Evolutionary conservation across 2,113 vertebrate species (phyloP).

Genomic region (Mola mola): DNA sequence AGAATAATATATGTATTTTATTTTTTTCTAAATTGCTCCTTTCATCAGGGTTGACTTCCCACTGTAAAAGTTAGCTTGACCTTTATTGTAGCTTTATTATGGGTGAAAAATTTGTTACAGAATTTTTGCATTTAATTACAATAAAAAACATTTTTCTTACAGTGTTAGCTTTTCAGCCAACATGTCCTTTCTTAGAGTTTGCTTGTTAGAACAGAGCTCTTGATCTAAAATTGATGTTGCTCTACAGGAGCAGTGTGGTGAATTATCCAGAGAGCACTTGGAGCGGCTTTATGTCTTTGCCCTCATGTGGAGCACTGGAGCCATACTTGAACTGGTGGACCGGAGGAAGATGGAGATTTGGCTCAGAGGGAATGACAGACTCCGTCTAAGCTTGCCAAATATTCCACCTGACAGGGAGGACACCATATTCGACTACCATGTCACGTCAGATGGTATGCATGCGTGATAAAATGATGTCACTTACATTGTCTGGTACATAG

Average conservation of each 20-base stretch:
- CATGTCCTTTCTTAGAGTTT: too few relatives aligned
- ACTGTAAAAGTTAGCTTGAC: too few relatives aligned
- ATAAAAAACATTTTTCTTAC: too few relatives aligned
- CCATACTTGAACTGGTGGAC: constrained; percentile 87
- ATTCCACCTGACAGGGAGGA: constrained; percentile 80
- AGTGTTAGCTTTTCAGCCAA: too few relatives aligned
- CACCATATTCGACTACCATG: constrained; percentile 91
- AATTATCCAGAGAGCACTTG: constrained; percentile 84
- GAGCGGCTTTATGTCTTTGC: constrained; percentile 91
- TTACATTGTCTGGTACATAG: too few relatives aligned
- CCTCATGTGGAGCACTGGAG: constrained; percentile 95
- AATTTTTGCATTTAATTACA: too few relatives aligned
- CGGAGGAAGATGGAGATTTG: constrained; percentile 88
- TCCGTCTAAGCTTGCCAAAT: constrained; percentile 84
- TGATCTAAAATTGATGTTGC: not conserved
- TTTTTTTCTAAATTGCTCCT: too few relatives aligned
- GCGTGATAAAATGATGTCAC: constrained; percentile 16
- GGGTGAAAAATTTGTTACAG: too few relatives aligned
- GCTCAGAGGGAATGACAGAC: constrained; percentile 80
- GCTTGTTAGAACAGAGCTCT: not conserved
- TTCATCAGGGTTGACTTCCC: too few relatives aligned
- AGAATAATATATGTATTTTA: not conserved
- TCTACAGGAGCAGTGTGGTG: constrained; percentile 87
- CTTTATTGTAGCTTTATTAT: too few relatives aligned
- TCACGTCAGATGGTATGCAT: constrained; percentile 85